phyloP scores from a whole-genome alignment of 2,113 vertebrate genomes.

The Argyrosomus japonicus region DNA sequence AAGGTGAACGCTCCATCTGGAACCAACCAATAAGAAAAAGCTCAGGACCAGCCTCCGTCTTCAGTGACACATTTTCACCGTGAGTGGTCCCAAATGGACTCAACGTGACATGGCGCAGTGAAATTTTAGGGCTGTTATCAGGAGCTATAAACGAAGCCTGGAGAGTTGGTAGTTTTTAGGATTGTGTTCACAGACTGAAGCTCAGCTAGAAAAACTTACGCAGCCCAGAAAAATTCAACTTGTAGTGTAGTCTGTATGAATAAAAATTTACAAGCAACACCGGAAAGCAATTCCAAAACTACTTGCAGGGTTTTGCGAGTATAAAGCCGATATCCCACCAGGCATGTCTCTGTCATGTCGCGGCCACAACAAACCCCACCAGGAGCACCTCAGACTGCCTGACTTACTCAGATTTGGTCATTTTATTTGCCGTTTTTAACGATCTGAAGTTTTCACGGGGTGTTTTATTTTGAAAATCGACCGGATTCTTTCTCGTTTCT shows the following conservation, averaged over 20 bases:
- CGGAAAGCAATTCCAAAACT: not conserved
- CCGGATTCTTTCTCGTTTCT: too few relatives aligned
- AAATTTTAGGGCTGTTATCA: too few relatives aligned
- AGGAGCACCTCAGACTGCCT: too few relatives aligned
- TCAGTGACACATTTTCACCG: slow-evolving; percentile 32
- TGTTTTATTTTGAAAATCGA: too few relatives aligned
- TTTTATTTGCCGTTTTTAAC: too few relatives aligned
- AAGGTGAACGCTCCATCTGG: not conserved
- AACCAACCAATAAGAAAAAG: not conserved
- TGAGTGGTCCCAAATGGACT: not conserved
- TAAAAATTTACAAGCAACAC: not conserved
- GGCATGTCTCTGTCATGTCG: too few relatives aligned
- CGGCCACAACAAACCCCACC: too few relatives aligned
- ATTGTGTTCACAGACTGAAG: not conserved
- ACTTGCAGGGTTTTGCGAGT: not conserved
- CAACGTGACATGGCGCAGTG: too few relatives aligned
- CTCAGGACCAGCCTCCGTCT: slow-evolving; percentile 45
- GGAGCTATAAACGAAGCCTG: not conserved
- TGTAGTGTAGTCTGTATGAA: not conserved
- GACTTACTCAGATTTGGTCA: too few relatives aligned
- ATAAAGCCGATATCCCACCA: not conserved
- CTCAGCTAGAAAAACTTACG: not conserved
- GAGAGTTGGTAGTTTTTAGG: not conserved
- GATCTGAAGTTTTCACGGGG: too few relatives aligned
- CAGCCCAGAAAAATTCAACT: not conserved